Evolutionary conservation across 2,113 vertebrate genomes (phyloP).

Genomic region (Mugil cephalus): DNA sequence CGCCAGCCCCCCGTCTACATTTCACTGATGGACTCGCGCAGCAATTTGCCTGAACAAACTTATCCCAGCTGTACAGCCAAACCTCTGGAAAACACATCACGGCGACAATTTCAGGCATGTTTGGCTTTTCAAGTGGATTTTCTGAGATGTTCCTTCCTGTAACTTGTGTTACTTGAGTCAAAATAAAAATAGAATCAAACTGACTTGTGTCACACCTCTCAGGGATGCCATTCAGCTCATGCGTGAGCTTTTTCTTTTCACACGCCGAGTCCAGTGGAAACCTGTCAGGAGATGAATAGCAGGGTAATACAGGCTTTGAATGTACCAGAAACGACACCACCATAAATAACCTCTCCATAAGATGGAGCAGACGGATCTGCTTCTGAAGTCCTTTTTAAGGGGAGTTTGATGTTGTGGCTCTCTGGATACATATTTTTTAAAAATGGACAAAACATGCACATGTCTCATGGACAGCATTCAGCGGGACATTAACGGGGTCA

Average conservation of each 20-base stretch:
- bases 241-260: conserved; percentile 23
- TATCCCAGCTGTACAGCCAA: conserved; percentile 58
- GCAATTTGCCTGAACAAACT: conserved; percentile 76
- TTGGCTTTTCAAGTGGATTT: conserved; percentile 53
- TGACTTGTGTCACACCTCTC: conserved; percentile 42
- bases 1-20: conserved; percentile 65
- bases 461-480: not conserved
- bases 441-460: not conserved
- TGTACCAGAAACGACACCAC: conserved; percentile 56
- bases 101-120: conserved; percentile 68
- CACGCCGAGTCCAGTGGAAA: conserved; percentile 31
- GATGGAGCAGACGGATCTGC: conserved; percentile 23
- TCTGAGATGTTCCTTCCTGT: conserved; percentile 62
- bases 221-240: conserved; percentile 32
- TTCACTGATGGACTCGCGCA: conserved; percentile 62
- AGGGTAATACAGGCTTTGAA: conserved; percentile 48
- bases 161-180: conserved; percentile 59
- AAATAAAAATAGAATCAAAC: conserved; percentile 61
- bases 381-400: conserved; percentile 9
- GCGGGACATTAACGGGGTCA: not conserved
- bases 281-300: conserved; percentile 61
- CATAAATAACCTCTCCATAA: conserved; percentile 35
- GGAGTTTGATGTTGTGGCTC: conserved; percentile 3
- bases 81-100: conserved; percentile 71
- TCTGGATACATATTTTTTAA: conserved; percentile 17